A percentile compares a stretch with the other conserved stretches of the same genome.
phyloP scores from a whole-genome alignment of 2,797 vertebrate genomes.

The Cynodonichthys magdalenae region DNA sequence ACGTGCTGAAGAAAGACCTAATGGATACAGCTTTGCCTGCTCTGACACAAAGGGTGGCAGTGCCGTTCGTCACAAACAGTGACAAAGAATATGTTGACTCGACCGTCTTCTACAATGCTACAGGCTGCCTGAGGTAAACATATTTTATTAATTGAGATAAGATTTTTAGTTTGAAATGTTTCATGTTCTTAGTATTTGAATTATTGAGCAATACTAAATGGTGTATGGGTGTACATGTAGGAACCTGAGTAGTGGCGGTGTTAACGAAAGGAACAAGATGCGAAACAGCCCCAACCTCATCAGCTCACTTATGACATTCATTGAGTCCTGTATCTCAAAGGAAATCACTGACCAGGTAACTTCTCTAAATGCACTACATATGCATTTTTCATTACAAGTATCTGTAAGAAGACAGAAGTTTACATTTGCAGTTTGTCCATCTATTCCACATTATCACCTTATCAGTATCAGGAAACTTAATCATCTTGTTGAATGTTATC shows the following conservation, averaged over 20 bases:
- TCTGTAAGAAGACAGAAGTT: not conserved
- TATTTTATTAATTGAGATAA: not conserved
- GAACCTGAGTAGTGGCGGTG: slow-evolving; percentile 87
- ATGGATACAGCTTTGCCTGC: slow-evolving; percentile 83
- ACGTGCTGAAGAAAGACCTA: slow-evolving; percentile 85
- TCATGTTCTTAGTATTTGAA: not conserved
- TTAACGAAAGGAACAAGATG: slow-evolving; percentile 83
- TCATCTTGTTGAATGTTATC: not conserved
- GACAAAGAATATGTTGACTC: slow-evolving; percentile 81
- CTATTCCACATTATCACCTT: not conserved
- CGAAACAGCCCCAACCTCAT: slow-evolving; percentile 85
- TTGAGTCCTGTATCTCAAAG: slow-evolving; percentile 85
- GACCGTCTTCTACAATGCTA: slow-evolving; percentile 89
- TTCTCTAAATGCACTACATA: not conserved
- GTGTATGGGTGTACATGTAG: slow-evolving; percentile 55
- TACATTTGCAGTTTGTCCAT: not conserved
- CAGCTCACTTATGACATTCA: slow-evolving; percentile 87
- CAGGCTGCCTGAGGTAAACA: slow-evolving; percentile 89
- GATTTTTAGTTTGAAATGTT: not conserved
- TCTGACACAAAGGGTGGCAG: slow-evolving; percentile 87
- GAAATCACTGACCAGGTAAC: slow-evolving; percentile 85
- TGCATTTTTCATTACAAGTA: not conserved
- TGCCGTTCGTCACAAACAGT: slow-evolving; percentile 83
- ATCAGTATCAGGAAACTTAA: not conserved
- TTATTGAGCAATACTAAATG: not conserved